A percentile compares a stretch with the other conserved stretches of the same genome.
phyloP scores from a whole-genome alignment of 2,113 vertebrate species.

The Poeciliopsis prolifica region DNA sequence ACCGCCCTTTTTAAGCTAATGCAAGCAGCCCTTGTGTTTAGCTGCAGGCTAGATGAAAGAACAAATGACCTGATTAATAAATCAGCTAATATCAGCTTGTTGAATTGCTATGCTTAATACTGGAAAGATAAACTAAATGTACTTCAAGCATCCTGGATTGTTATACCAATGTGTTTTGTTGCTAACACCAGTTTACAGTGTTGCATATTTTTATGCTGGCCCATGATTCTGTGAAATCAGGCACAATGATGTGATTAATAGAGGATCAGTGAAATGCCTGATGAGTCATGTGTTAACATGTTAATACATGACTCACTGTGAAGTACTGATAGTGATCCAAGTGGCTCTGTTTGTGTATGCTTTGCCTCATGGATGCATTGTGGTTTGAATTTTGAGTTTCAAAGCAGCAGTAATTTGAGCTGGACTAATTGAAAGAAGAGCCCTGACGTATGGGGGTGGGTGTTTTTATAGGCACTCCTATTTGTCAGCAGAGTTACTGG shows the following conservation, averaged over 20 bases:
- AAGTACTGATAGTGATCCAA: background rate
- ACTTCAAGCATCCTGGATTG: background rate
- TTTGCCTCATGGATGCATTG: background rate
- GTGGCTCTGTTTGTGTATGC: background rate
- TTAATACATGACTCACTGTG: slow-evolving; percentile 12
- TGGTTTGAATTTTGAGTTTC: slow-evolving; percentile 51
- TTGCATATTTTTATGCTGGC: background rate
- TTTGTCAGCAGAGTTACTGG: slow-evolving; percentile 64
- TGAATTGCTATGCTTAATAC: background rate
- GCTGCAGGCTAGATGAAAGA: background rate
- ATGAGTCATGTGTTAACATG: background rate
- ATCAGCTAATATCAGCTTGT: background rate
- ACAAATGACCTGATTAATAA: background rate
- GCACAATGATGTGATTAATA: background rate
- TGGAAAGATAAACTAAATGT: background rate
- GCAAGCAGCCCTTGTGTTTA: too few species aligned
- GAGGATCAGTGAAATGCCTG: too few species aligned
- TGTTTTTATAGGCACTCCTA: slow-evolving; percentile 35
- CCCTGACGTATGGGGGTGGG: slow-evolving; percentile 43
- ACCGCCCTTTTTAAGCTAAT: too few species aligned
- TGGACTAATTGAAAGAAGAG: slow-evolving; percentile 3
- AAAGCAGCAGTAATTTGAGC: slow-evolving; percentile 26
- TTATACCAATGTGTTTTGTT: background rate
- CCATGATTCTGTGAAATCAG: too few species aligned
- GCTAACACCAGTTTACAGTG: too few species aligned